Percentiles rank a stretch among this genome's conserved stretches.
phyloP scores from a whole-genome alignment of 2,888 invertebrate genomes.

The Dugesia japonica region DNA sequence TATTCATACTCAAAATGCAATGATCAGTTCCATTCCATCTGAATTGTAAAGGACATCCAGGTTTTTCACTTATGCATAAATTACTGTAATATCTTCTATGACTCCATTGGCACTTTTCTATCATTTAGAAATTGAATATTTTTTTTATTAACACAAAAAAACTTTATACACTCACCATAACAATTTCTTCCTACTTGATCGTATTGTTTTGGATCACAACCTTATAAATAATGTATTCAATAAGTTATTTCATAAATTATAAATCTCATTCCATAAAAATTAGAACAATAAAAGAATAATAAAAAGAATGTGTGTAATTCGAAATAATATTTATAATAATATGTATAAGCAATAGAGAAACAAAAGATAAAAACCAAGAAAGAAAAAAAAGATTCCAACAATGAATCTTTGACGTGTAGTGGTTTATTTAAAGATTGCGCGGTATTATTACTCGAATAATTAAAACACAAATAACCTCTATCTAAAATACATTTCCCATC shows the following conservation, averaged over 20 bases:
- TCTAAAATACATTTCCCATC: not conserved
- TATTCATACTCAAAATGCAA: not conserved
- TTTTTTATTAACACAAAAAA: not conserved
- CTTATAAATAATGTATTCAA: not conserved
- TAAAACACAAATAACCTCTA: too few relatives aligned
- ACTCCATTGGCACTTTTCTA: not conserved
- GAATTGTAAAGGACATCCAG: not conserved
- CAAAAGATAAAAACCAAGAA: not conserved
- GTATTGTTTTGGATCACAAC: slow-evolving; percentile 6
- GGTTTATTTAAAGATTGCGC: too few relatives aligned
- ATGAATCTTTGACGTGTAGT: too few relatives aligned
- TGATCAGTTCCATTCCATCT: not conserved
- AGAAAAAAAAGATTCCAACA: too few relatives aligned
- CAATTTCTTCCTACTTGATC: not conserved
- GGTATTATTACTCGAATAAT: too few relatives aligned
- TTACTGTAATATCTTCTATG: slow-evolving; percentile 4
- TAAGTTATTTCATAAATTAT: too few relatives aligned
- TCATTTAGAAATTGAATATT: not conserved
- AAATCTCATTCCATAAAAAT: too few relatives aligned
- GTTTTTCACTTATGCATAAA: not conserved
- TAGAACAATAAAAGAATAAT: too few relatives aligned
- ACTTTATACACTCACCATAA: not conserved
- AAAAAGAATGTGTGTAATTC: too few relatives aligned
- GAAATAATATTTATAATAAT: too few relatives aligned
- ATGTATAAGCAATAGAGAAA: not conserved